A percentile compares a stretch with the other conserved stretches of the same genome.
Evolutionary conservation across 2,797 vertebrate genomes (phyloP).

Genomic region (Linurgus olivaceus): DNA sequence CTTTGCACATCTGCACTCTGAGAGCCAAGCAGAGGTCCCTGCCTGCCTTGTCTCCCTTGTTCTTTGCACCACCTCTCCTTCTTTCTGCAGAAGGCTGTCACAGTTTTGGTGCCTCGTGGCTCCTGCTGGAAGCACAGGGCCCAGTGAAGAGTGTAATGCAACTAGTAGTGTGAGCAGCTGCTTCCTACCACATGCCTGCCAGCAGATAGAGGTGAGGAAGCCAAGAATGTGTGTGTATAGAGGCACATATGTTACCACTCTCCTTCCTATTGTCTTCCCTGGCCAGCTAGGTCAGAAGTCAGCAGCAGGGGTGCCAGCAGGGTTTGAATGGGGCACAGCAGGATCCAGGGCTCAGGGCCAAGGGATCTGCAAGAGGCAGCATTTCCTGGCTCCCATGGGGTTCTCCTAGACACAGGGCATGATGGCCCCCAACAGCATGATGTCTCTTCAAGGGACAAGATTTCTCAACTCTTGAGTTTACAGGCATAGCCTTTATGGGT

Average conservation of each 20-base stretch:
- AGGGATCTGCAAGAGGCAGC: background rate
- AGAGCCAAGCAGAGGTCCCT: background rate
- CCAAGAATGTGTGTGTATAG: slow-evolving; percentile 2
- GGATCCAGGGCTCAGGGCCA: background rate
- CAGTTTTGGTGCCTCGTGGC: fast-evolving
- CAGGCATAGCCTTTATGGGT: background rate
- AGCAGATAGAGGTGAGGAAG: background rate
- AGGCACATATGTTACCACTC: slow-evolving; percentile 28
- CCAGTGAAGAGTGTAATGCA: slow-evolving; percentile 18
- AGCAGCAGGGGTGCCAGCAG: background rate
- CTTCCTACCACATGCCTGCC: background rate
- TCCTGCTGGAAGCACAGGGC: slow-evolving; percentile 15
- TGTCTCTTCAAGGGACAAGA: background rate
- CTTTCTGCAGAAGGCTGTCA: background rate
- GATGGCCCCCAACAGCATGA: background rate
- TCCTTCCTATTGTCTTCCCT: background rate
- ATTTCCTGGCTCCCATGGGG: background rate
- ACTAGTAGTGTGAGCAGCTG: slow-evolving; percentile 20
- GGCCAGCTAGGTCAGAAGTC: slow-evolving; percentile 36
- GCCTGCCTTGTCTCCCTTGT: background rate
- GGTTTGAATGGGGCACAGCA: background rate
- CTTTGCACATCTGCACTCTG: background rate
- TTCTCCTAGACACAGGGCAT: background rate
- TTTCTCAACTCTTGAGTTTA: background rate
- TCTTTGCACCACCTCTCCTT: background rate